phyloP scores from a whole-genome alignment of 23 tunicate species.

The Corella eumyota region DNA sequence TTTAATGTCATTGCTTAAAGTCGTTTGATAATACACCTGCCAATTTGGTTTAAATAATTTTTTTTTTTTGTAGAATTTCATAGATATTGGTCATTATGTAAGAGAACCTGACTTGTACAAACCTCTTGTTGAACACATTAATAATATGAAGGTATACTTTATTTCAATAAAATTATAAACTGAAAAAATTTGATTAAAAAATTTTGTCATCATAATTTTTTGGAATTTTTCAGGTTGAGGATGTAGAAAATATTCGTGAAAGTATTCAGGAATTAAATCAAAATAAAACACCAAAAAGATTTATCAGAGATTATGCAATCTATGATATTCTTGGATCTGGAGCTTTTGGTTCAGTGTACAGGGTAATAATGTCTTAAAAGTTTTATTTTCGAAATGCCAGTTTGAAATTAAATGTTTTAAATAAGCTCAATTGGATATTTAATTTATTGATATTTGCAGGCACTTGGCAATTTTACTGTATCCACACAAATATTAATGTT shows the following conservation, averaged over 20 bases:
- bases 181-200: not conserved
- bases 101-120: conserved; percentile 32
- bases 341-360: conserved; percentile 83
- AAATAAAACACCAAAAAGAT: conserved; percentile 59
- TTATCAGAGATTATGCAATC: conserved; percentile 53
- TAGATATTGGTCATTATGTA: conserved; percentile 87
- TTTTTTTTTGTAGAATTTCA: conserved; percentile 38
- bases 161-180: no score
- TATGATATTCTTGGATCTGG: conserved; percentile 75
- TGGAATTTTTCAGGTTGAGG: conserved; percentile 1
- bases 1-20: no score
- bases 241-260: conserved; percentile 24
- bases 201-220: not conserved
- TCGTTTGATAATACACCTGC: no score
- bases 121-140: conserved; percentile 53
- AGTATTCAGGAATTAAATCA: conserved; percentile 70
- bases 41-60: no score
- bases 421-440: not conserved
- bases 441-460: not conserved
- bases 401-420: not conserved
- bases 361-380: conserved; percentile 11
- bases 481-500: not conserved
- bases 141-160: conserved; percentile 26
- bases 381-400: not conserved
- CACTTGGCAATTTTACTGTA: not conserved